phyloP scores from a whole-genome alignment of 2,113 vertebrate genomes.

The Chascanopsetta lugubris region DNA sequence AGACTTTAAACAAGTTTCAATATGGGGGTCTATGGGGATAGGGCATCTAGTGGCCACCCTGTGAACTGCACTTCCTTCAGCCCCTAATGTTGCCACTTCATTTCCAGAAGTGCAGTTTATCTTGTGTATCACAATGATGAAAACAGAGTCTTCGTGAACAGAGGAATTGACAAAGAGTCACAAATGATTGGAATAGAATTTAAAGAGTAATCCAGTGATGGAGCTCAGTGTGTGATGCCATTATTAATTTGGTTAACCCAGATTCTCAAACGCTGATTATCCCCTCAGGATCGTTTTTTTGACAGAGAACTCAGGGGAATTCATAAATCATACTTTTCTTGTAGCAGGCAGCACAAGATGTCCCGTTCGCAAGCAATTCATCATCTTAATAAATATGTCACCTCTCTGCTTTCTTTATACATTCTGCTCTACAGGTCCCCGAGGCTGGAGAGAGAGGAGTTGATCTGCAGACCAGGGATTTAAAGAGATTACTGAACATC shows the following conservation, averaged over 20 bases:
- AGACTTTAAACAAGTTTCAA: too few relatives aligned
- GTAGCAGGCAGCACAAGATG: constrained; percentile 52
- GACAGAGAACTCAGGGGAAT: constrained; percentile 49
- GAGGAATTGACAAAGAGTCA: too few relatives aligned
- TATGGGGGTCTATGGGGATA: too few relatives aligned
- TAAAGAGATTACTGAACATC: neutral
- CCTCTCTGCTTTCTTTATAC: constrained; percentile 4
- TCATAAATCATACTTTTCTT: constrained; percentile 69
- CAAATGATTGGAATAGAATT: too few relatives aligned
- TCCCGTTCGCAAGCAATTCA: constrained; percentile 60
- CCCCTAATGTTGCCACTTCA: too few relatives aligned
- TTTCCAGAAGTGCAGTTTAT: too few relatives aligned
- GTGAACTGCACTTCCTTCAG: too few relatives aligned
- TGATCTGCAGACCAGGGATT: constrained; percentile 3
- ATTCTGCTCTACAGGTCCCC: constrained; percentile 15
- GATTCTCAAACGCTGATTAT: constrained; percentile 59
- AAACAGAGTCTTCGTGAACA: too few relatives aligned
- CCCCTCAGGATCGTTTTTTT: constrained; percentile 55
- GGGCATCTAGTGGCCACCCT: too few relatives aligned
- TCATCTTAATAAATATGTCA: constrained; percentile 69
- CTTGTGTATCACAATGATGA: too few relatives aligned
- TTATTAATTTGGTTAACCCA: constrained; percentile 68
- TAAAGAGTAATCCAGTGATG: neutral
- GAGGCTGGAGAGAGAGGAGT: constrained; percentile 25
- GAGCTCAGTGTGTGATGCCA: constrained; percentile 43